Conservation (phyloP, 2,113 vertebrate species). For the Prochilodus magdalenae region DNA sequence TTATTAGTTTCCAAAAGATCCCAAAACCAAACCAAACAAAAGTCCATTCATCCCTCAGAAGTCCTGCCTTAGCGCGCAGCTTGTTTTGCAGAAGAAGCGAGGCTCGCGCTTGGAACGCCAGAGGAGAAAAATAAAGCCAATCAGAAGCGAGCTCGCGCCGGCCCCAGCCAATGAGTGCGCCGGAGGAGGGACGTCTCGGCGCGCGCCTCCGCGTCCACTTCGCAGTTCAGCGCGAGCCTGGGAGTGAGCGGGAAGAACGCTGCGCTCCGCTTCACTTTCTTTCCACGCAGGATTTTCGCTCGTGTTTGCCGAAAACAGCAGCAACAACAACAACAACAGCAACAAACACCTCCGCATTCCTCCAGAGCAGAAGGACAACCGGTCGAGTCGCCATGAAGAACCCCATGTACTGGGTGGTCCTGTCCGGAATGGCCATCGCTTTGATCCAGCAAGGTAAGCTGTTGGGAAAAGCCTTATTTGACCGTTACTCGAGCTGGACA, state of each 20-base stretch:
- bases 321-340: slow-evolving; percentile 17
- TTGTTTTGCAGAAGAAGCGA: background rate
- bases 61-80: background rate
- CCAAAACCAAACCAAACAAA: too few relatives aligned
- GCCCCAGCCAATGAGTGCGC: slow-evolving; percentile 63
- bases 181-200: slow-evolving; percentile 72
- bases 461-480: background rate
- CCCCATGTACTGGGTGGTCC: slow-evolving; percentile 77
- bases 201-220: slow-evolving; percentile 67
- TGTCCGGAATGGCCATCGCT: slow-evolving; percentile 74
- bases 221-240: slow-evolving; percentile 54
- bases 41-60: background rate
- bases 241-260: slow-evolving; percentile 57
- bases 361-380: slow-evolving; percentile 16
- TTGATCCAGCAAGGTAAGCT: slow-evolving; percentile 79
- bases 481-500: slow-evolving; percentile 3
- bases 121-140: slow-evolving; percentile 50
- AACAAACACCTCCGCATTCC: slow-evolving; percentile 10
- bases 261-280: slow-evolving; percentile 60
- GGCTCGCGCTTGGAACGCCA: slow-evolving; percentile 24
- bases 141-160: slow-evolving; percentile 46
- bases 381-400: slow-evolving; percentile 68
- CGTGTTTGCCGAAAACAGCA: slow-evolving; percentile 36
- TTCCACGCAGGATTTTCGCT: slow-evolving; percentile 64
- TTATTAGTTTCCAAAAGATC: too few relatives aligned